phyloP scores from a whole-genome alignment of 2,888 invertebrate genomes.

The Drosophila acutilabella region DNA sequence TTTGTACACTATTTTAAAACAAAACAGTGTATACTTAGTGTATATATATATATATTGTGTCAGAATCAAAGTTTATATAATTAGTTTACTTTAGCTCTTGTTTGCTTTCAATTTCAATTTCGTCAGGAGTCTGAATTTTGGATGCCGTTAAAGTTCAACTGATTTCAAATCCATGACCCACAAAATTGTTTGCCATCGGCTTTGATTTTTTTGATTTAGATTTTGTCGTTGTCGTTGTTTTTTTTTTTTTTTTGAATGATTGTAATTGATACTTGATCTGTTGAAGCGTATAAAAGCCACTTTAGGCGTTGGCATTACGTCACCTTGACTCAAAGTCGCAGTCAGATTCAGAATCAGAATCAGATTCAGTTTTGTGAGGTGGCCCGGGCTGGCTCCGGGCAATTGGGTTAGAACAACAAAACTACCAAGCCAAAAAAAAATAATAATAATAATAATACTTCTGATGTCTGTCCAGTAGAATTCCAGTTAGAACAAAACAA shows the following conservation, averaged over 20 bases:
- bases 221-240: neutral
- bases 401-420: constrained; percentile 44
- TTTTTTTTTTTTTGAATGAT: constrained; percentile 40
- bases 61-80: constrained; percentile 6
- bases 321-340: constrained; percentile 69
- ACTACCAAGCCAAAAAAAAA: constrained; percentile 13
- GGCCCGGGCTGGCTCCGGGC: constrained; percentile 36
- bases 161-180: constrained; percentile 43
- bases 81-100: constrained; percentile 14
- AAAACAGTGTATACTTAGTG: too few species aligned
- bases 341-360: constrained; percentile 27
- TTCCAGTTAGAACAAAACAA: constrained; percentile 16
- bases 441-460: constrained; percentile 5
- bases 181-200: constrained; percentile 48
- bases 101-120: constrained; percentile 14
- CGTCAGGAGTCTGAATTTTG: neutral
- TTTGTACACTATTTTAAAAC: too few species aligned
- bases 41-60: constrained; percentile 1
- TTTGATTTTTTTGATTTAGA: constrained; percentile 5
- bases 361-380: constrained; percentile 33
- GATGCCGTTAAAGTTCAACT: constrained; percentile 8
- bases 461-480: constrained; percentile 13
- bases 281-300: constrained; percentile 75
- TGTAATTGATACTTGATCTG: constrained; percentile 79
- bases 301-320: constrained; percentile 76